Evolutionary conservation across 2,113 vertebrate genomes (phyloP).

Genomic region (Microtus oregoni): DNA sequence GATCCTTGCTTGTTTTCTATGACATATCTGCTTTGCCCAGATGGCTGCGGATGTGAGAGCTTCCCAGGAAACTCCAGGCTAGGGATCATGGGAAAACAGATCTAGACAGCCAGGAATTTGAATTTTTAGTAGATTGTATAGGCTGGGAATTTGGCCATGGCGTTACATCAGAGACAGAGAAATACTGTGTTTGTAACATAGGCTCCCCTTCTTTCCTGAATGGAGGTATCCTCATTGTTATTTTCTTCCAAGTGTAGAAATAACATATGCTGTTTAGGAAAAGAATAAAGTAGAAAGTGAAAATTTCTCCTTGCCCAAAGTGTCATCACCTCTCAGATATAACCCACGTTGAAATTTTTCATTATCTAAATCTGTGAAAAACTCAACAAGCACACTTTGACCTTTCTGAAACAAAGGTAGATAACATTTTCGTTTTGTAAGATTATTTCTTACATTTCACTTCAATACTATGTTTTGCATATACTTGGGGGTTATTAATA

Average conservation of each 20-base stretch:
- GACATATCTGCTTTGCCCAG: background rate
- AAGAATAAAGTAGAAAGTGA: constrained; percentile 5
- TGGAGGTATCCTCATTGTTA: background rate
- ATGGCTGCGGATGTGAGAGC: background rate
- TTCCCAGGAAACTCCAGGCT: background rate
- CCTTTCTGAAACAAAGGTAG: background rate
- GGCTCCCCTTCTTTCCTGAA: background rate
- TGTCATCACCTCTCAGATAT: background rate
- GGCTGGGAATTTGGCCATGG: background rate
- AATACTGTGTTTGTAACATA: background rate
- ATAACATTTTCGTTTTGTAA: background rate
- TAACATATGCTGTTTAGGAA: background rate
- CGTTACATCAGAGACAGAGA: background rate
- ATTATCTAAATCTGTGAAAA: background rate
- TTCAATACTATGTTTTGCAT: background rate
- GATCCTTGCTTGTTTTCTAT: background rate
- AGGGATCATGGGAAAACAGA: background rate
- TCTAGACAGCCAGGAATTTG: background rate
- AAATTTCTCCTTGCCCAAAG: background rate
- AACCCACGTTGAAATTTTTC: background rate
- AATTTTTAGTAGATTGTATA: background rate
- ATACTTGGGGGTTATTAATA: background rate
- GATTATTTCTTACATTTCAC: background rate
- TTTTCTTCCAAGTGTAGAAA: background rate
- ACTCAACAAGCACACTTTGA: background rate